phyloP scores from a whole-genome alignment of 2,797 vertebrate species.

The Hapalemur alaotrensis region DNA sequence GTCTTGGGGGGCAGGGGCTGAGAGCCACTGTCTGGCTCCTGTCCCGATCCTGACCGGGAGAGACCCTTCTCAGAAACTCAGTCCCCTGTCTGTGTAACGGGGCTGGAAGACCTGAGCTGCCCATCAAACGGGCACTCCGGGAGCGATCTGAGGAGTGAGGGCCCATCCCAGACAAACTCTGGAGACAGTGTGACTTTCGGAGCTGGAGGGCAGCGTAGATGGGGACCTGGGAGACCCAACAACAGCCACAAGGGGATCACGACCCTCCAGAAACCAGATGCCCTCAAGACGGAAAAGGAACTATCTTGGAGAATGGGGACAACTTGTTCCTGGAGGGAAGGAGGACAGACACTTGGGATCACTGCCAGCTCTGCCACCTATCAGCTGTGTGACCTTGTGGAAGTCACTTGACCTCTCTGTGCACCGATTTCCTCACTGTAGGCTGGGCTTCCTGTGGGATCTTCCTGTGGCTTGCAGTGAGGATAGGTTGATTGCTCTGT shows the following conservation, averaged over 20 bases:
- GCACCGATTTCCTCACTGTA: neutral
- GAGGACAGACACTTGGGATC: accelerated
- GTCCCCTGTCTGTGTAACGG: neutral
- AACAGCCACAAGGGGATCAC: accelerated
- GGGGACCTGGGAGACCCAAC: too few relatives aligned
- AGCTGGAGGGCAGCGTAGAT: neutral
- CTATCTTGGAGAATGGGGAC: neutral
- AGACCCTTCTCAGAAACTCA: neutral
- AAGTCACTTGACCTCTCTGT: neutral
- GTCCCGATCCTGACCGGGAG: neutral
- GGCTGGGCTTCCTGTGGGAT: neutral
- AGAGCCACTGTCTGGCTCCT: neutral
- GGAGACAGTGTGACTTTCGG: accelerated
- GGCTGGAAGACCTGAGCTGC: neutral
- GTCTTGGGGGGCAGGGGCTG: neutral
- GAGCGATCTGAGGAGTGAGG: neutral
- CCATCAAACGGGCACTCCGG: neutral
- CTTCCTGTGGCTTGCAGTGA: neutral
- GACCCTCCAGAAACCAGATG: neutral
- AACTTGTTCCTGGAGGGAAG: neutral
- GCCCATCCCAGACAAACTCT: neutral
- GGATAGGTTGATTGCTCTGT: too few relatives aligned
- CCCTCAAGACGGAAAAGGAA: neutral
- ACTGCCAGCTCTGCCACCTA: neutral
- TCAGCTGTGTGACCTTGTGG: neutral